phyloP scores from a whole-genome alignment of 2,797 vertebrate genomes.

The Nothura maculosa region DNA sequence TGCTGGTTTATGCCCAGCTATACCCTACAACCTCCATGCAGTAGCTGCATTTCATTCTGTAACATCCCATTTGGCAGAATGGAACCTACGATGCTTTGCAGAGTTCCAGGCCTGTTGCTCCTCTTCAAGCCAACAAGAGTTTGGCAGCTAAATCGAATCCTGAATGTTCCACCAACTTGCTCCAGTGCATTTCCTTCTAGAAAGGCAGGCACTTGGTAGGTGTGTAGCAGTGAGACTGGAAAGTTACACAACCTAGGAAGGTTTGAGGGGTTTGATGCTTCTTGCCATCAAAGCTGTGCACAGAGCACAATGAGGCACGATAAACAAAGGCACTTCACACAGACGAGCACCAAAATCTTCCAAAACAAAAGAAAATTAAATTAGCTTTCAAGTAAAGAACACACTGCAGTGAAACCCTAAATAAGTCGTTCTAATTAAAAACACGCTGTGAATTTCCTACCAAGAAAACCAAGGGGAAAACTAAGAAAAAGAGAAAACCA shows the following conservation, averaged over 20 bases:
- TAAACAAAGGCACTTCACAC: conserved; percentile 65
- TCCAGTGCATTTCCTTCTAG: background rate
- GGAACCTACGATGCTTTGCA: background rate
- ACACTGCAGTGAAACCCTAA: conserved; percentile 53
- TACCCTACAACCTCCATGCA: background rate
- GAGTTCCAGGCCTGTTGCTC: background rate
- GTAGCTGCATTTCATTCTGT: background rate
- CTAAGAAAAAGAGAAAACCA: background rate
- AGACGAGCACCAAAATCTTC: conserved; percentile 12
- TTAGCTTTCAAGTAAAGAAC: conserved; percentile 52
- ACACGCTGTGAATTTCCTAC: conserved; percentile 53
- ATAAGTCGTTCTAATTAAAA: conserved; percentile 69
- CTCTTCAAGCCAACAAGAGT: background rate
- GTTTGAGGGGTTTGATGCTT: background rate
- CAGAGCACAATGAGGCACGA: conserved; percentile 12
- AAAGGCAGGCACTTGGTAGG: background rate
- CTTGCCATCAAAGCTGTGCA: conserved; percentile 4
- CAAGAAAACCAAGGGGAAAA: background rate
- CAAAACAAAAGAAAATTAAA: conserved; percentile 63
- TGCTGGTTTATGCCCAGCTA: background rate
- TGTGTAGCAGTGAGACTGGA: background rate
- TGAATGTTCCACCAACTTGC: background rate
- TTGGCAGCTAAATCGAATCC: background rate
- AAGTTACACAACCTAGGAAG: conserved; percentile 14
- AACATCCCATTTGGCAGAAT: background rate